Base-by-base conservation (phyloP, 2,888 invertebrate genomes). In the Microplitis deprimator region DNA sequence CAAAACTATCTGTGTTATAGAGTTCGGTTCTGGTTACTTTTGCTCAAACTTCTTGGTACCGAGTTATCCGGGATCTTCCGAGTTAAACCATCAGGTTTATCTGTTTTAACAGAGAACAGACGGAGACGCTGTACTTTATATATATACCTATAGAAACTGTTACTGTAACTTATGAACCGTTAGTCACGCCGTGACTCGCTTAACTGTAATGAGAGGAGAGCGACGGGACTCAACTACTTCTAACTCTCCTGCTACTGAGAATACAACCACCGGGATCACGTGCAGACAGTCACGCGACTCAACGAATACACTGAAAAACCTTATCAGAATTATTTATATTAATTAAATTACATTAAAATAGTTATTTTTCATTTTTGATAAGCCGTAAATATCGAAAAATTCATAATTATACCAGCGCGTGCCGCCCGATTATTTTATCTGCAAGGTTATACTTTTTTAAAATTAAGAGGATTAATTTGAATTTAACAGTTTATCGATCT, bases 41-140 rank as follows among this genome's bases (percentile, higher is more conserved):
- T 50, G 50, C 10, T 50, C 5, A 50, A 50, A 50, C 50, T 50
- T 50, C 10, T 50, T 50, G 50, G 50, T 29, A 29, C 73, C n/a
- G 13, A 59, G 60, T 76, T 70, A 73, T 74, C 77, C 79, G 40
- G 65, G 59, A 62, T 73, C 68, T 73, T 62, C 60, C 70, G 39
- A 67, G 67, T 29, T 20, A 29, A 20, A 29, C 29, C 50, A 13
- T 50, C 50, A 50, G 64, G 72, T 72, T 70, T 64, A 59, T 69
- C 61, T 41, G 40, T 67, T 38, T 29, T 65, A 73, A 29, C 13
- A 13, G 50, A 50, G 50, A 50, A 50, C 13, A 50, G 50, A 50
- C 50, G 13, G 50, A 50, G 50, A 13, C 10, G 10, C 13, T 13
- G 50, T 50, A 50, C 8, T 13, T 10, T 3, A 50, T 50, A 50